phyloP scores from a whole-genome alignment of 2,113 vertebrate species.

The Athene cunicularia region DNA sequence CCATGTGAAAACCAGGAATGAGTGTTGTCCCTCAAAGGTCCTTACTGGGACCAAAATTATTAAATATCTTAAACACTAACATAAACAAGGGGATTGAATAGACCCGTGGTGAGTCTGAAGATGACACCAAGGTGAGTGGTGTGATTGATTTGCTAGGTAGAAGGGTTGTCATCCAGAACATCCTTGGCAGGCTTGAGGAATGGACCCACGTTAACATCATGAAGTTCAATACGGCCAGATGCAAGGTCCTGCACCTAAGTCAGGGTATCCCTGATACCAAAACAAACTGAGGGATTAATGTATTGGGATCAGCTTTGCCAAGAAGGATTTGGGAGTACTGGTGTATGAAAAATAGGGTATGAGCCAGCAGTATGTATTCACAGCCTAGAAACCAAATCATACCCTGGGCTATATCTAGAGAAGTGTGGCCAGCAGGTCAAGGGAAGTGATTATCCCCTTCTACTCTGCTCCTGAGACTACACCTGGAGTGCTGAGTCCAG shows the following conservation, averaged over 20 bases:
- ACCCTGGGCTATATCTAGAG: not conserved
- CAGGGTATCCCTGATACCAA: not conserved
- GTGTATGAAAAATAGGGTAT: not conserved
- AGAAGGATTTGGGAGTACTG: not conserved
- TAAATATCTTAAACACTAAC: not conserved
- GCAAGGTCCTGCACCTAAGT: not conserved
- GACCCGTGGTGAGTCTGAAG: not conserved
- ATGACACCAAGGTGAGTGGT: not conserved
- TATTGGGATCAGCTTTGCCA: not conserved
- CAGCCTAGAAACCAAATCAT: not conserved
- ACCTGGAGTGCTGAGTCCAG: not conserved
- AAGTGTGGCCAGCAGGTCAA: rapidly evolving
- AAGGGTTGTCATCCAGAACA: not conserved
- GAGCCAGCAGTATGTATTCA: not conserved
- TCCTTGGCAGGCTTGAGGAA: not conserved
- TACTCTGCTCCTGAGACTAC: not conserved
- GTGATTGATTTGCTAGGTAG: not conserved
- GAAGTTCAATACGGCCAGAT: not conserved
- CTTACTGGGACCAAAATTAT: not conserved
- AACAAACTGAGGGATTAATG: not conserved
- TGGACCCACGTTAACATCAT: not conserved
- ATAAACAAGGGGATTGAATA: not conserved
- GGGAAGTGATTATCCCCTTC: not conserved
- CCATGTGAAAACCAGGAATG: not conserved
- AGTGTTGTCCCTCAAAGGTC: too few relatives aligned